phyloP scores from a whole-genome alignment of 2,888 invertebrate genomes.

The Craniophora ligustri region DNA sequence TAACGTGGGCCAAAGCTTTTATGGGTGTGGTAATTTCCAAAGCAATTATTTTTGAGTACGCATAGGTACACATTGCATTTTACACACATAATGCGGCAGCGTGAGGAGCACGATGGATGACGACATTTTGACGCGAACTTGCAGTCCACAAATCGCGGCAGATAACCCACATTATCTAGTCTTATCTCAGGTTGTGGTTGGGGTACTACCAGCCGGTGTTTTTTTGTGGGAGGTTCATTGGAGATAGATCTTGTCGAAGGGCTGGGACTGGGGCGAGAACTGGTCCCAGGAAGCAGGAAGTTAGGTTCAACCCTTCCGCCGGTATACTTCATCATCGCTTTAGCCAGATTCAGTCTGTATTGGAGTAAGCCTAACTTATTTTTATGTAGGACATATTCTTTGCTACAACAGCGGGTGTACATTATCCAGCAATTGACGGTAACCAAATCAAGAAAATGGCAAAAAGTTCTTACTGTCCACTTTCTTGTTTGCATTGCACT shows the following conservation, averaged over 20 bases:
- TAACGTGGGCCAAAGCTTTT: no score
- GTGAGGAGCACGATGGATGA: no score
- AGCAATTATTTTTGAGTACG: no score
- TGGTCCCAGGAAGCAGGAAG: no score
- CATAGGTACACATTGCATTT: no score
- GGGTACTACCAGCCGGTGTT: slow-evolving; percentile 29
- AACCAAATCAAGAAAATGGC: no score
- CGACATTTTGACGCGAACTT: slow-evolving; percentile 43
- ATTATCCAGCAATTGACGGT: slow-evolving; percentile 50
- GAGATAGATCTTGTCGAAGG: no score
- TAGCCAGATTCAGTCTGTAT: no score
- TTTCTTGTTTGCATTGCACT: slow-evolving; percentile 48
- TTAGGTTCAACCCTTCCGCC: no score
- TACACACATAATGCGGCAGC: no score
- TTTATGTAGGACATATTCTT: slow-evolving; percentile 35
- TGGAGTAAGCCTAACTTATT: slow-evolving; percentile 44
- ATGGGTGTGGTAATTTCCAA: background rate
- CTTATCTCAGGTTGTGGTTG: slow-evolving; percentile 29
- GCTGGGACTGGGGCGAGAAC: no score
- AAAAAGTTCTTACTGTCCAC: slow-evolving; percentile 34
- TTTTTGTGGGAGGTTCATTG: slow-evolving; percentile 32
- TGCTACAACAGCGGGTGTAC: slow-evolving; percentile 42
- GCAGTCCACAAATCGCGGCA: slow-evolving; percentile 32
- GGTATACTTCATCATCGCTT: no score
- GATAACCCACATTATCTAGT: slow-evolving; percentile 40